Evolutionary conservation across 2,113 vertebrate genomes (phyloP).

Genomic region (Ardeotis arabs): DNA sequence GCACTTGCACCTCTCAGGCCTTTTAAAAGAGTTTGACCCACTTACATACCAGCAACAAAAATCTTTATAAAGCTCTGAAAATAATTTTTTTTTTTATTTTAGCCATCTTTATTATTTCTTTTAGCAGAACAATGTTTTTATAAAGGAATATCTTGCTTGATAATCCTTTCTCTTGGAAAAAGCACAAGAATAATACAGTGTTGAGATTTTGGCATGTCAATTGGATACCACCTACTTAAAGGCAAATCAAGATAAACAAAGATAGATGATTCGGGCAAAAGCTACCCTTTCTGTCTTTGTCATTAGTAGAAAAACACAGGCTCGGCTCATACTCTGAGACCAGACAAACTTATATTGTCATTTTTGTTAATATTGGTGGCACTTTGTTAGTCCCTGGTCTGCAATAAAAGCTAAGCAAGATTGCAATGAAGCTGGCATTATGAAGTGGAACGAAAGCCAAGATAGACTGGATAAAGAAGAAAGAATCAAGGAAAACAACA

Average conservation of each 20-base stretch:
- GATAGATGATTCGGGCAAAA: background rate
- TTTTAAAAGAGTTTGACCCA: background rate
- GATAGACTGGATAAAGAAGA: background rate
- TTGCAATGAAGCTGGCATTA: background rate
- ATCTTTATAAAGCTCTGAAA: background rate
- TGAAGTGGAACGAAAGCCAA: background rate
- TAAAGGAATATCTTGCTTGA: background rate
- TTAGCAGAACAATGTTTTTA: background rate
- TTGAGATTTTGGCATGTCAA: background rate
- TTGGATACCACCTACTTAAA: background rate
- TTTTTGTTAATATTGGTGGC: background rate
- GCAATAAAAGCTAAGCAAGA: background rate
- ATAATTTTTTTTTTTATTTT: rapidly evolving
- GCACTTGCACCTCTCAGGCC: background rate
- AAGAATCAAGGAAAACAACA: background rate
- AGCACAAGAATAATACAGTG: background rate
- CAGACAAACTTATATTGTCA: background rate
- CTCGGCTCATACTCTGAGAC: background rate
- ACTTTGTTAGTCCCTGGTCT: background rate
- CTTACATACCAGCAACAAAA: background rate
- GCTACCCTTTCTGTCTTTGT: background rate
- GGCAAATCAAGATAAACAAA: background rate
- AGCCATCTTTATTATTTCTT: background rate
- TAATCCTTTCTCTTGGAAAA: background rate
- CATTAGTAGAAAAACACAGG: background rate